Evolutionary conservation across 2,797 vertebrate genomes (phyloP).

Genomic region (Staurois parvus): DNA sequence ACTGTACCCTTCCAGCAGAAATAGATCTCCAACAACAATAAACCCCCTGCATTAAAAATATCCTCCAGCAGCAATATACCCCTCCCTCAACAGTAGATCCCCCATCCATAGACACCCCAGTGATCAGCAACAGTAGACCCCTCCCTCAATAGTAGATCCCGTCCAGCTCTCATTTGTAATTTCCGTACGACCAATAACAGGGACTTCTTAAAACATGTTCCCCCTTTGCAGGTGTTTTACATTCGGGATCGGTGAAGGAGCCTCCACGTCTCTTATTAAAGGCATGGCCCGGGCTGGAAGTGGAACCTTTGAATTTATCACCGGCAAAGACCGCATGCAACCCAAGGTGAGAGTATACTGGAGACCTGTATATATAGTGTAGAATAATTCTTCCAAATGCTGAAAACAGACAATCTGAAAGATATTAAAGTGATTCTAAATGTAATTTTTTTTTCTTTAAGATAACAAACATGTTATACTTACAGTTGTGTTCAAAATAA

Average conservation of each 20-base stretch:
- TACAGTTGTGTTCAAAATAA: too few species aligned
- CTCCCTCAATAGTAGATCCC: too few species aligned
- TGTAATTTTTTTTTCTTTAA: too few species aligned
- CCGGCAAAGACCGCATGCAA: conserved; percentile 81
- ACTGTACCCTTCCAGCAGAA: too few species aligned
- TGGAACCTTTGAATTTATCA: conserved; percentile 84
- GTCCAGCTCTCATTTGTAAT: too few species aligned
- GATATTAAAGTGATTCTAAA: not conserved
- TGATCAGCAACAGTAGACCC: too few species aligned
- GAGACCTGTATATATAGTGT: not conserved
- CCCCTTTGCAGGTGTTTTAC: conserved; percentile 80
- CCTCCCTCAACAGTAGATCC: too few species aligned
- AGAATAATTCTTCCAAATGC: not conserved
- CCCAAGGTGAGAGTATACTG: conserved; percentile 76
- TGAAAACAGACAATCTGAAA: not conserved
- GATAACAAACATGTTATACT: too few species aligned
- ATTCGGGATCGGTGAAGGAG: conserved; percentile 87
- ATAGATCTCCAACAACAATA: too few species aligned
- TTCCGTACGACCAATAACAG: not conserved
- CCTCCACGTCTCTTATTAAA: conserved; percentile 84
- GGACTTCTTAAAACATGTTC: not conserved
- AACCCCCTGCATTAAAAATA: too few species aligned
- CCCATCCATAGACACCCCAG: too few species aligned
- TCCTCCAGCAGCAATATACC: too few species aligned
- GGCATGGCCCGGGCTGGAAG: conserved; percentile 79